Evolutionary conservation across 2,113 vertebrate species (phyloP).

Genomic region (Nettapus auritus): DNA sequence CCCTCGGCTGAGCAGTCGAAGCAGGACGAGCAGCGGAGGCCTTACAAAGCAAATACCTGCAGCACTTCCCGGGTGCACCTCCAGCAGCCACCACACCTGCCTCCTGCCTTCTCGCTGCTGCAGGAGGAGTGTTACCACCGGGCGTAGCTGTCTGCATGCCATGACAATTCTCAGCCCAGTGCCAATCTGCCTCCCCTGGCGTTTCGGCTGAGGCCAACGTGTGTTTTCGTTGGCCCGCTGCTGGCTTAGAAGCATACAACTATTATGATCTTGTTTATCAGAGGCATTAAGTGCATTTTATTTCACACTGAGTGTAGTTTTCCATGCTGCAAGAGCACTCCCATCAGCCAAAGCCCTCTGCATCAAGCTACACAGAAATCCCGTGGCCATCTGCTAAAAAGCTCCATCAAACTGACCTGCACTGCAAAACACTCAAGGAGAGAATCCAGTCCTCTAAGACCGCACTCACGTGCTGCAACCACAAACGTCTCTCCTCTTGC

Average conservation of each 20-base stretch:
- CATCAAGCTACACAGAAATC: no score
- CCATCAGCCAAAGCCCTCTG: neutral
- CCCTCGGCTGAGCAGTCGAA: neutral
- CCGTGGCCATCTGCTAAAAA: neutral
- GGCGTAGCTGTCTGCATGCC: neutral
- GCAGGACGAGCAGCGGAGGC: neutral
- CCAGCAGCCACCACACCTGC: neutral
- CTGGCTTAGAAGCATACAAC: no score
- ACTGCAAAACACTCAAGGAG: no score
- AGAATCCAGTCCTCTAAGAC: neutral
- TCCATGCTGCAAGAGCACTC: neutral
- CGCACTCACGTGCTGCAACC: neutral
- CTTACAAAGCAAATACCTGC: neutral
- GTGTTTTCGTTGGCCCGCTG: neutral
- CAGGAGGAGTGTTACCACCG: neutral
- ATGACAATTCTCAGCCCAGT: neutral
- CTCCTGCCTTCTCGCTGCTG: neutral
- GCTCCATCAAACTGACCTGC: neutral
- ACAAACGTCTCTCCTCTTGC: neutral
- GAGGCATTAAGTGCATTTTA: neutral
- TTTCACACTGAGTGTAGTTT: no score
- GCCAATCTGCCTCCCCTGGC: neutral
- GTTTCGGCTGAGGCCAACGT: neutral
- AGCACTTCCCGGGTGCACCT: rapidly evolving
- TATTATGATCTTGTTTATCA: neutral